Evolutionary conservation across 2,797 vertebrate genomes (phyloP).

Genomic region (Ambastaia sidthimunki): DNA sequence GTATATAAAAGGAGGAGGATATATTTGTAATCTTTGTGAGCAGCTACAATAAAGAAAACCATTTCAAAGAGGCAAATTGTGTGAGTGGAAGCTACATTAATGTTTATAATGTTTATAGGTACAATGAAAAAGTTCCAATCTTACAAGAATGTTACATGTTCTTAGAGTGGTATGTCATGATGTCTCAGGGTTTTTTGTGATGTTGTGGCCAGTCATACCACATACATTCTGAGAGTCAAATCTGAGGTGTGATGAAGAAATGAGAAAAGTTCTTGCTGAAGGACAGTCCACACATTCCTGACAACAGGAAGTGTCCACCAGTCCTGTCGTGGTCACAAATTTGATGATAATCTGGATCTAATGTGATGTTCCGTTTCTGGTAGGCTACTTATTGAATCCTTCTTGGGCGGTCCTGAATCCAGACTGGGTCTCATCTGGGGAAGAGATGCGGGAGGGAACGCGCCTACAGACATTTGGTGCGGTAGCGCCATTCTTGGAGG

Average conservation of each 20-base stretch:
- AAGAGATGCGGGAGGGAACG: conserved; percentile 73
- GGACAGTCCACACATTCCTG: conserved; percentile 37
- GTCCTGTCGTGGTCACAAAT: conserved; percentile 86
- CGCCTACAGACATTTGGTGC: conserved; percentile 80
- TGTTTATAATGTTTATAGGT: conserved; percentile 58
- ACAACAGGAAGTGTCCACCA: conserved; percentile 18
- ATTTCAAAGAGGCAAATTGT: conserved; percentile 61
- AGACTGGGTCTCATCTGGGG: conserved; percentile 68
- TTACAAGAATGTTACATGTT: conserved; percentile 62
- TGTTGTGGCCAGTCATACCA: conserved; percentile 57
- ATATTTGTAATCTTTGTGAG: conserved; percentile 54
- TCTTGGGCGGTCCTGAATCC: conserved; percentile 79
- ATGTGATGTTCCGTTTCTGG: conserved; percentile 85
- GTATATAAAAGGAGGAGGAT: conserved; percentile 57
- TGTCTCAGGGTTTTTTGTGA: conserved; percentile 50
- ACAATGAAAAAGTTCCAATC: conserved; percentile 71
- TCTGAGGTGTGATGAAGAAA: conserved; percentile 47
- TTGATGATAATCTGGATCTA: conserved; percentile 93
- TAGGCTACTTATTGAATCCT: conserved; percentile 83
- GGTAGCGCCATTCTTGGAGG: conserved; percentile 73
- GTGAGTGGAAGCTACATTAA: conserved; percentile 68
- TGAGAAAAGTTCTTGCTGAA: conserved; percentile 46
- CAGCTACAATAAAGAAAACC: conserved; percentile 61
- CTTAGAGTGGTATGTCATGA: conserved; percentile 32
- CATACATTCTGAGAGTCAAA: conserved; percentile 75